Evolutionary conservation across 1,140 invertebrate genomes (phyloP).

Genomic region (Lordiphosa collinella): DNA sequence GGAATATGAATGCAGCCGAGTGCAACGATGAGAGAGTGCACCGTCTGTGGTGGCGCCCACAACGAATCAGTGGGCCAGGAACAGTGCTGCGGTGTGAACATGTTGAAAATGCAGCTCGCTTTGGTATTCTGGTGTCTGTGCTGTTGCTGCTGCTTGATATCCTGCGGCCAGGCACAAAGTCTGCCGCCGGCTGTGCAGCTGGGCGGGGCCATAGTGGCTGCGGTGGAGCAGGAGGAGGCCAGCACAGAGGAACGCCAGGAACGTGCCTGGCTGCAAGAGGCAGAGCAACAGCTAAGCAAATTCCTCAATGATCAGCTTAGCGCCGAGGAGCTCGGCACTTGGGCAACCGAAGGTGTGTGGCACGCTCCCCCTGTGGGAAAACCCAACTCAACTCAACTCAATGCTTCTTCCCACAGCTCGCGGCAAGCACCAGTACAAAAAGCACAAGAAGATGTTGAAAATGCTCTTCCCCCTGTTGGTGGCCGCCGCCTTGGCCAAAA

Average conservation of each 20-base stretch:
- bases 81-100: constrained; percentile 44
- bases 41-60: constrained; percentile 10
- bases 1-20: constrained; percentile 40
- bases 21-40: constrained; percentile 46
- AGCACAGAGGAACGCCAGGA: constrained; percentile 17
- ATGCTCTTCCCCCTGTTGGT: constrained; percentile 81
- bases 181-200: constrained; percentile 48
- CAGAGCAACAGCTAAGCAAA: constrained; percentile 41
- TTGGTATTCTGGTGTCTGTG: constrained; percentile 14
- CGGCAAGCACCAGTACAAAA: constrained; percentile 45
- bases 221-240: constrained; percentile 52
- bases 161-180: constrained; percentile 7
- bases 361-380: too few relatives aligned
- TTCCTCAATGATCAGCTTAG: constrained; percentile 35
- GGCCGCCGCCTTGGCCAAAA: constrained; percentile 83
- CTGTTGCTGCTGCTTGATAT: constrained; percentile 7
- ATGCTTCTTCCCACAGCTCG: constrained; percentile 41
- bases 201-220: constrained; percentile 62
- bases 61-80: constrained; percentile 37
- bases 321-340: constrained; percentile 30
- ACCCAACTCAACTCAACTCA: neutral
- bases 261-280: constrained; percentile 31
- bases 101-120: constrained; percentile 30
- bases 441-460: constrained; percentile 62
- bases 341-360: constrained; percentile 45